These are phyloP conservation scores for Sphenodon punctatus DNA, from an alignment of 2,797 vertebrate species.

Conservation along the genomic window DNA sequence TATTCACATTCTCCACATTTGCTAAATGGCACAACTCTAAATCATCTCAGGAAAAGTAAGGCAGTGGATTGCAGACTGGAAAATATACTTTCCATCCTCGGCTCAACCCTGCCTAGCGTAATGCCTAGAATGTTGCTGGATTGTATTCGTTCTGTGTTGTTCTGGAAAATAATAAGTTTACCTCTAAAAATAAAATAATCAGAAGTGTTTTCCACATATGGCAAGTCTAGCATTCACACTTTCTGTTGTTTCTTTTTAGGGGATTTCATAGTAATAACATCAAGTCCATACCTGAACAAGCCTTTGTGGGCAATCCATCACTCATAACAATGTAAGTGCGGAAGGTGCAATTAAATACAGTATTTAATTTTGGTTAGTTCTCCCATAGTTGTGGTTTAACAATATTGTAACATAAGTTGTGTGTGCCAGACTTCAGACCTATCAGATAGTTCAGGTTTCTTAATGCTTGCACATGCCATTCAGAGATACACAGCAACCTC, in stretches of 20 bases:
- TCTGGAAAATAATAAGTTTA: neutral
- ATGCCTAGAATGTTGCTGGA: neutral
- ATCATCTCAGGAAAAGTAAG: neutral
- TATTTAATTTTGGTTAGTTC: neutral
- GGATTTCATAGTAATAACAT: constrained; percentile 96
- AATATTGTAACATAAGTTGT: neutral
- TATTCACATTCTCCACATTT: neutral
- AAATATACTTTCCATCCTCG: neutral
- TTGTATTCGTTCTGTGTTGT: neutral
- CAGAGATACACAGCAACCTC: neutral
- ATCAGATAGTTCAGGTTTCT: neutral
- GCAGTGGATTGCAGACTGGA: neutral
- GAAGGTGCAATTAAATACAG: neutral
- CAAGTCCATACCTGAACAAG: constrained; percentile 90
- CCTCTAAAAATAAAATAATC: neutral
- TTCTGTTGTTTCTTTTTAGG: constrained; percentile 74
- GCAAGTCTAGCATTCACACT: neutral
- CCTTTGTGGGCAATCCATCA: constrained; percentile 90
- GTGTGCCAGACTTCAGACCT: fast-evolving
- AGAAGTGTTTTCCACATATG: neutral
- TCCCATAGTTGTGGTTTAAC: neutral
- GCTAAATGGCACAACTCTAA: neutral
- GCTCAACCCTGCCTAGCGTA: neutral
- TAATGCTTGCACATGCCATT: neutral
- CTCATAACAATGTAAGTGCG: constrained; percentile 90